These are phyloP conservation scores for Heptranchias perlo DNA, from an alignment of 2,113 vertebrate genomes.

Conservation along the genomic window DNA sequence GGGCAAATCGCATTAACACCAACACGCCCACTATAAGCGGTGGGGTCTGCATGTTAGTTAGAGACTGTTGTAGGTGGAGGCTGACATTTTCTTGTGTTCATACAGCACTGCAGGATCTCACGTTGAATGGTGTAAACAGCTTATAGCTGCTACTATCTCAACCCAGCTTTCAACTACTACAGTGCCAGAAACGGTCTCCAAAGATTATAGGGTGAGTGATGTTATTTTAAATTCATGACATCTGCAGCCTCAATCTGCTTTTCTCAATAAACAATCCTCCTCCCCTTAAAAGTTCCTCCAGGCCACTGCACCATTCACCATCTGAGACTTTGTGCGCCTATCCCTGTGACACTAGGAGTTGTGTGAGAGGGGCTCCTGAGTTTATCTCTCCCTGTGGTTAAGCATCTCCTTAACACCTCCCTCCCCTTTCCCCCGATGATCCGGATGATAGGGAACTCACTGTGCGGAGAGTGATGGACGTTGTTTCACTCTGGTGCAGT, in stretches of 20 bases:
- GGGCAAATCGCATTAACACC: background rate
- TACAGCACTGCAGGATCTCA: slow-evolving; percentile 86
- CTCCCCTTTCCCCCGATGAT: background rate
- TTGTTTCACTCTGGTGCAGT: background rate
- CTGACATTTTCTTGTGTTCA: slow-evolving; percentile 42
- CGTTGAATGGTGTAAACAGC: slow-evolving; percentile 97
- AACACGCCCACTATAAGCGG: slow-evolving; percentile 41
- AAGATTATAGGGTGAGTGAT: slow-evolving; percentile 78
- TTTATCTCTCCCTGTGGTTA: background rate
- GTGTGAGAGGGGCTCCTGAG: background rate
- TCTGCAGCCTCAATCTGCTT: background rate
- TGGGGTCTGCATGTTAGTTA: slow-evolving; percentile 39
- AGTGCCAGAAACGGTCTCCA: slow-evolving; percentile 63
- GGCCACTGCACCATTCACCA: background rate
- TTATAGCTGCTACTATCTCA: slow-evolving; percentile 96
- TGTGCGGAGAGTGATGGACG: background rate
- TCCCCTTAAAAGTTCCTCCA: background rate
- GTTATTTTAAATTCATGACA: background rate
- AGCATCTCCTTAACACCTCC: background rate
- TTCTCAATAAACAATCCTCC: background rate
- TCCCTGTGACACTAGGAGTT: background rate
- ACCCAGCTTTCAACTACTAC: slow-evolving; percentile 79
- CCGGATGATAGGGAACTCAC: background rate
- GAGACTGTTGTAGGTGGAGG: slow-evolving; percentile 36
- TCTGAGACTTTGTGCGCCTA: background rate